Conservation (phyloP, 2,113 vertebrate genomes). For the Prolemur simus region DNA sequence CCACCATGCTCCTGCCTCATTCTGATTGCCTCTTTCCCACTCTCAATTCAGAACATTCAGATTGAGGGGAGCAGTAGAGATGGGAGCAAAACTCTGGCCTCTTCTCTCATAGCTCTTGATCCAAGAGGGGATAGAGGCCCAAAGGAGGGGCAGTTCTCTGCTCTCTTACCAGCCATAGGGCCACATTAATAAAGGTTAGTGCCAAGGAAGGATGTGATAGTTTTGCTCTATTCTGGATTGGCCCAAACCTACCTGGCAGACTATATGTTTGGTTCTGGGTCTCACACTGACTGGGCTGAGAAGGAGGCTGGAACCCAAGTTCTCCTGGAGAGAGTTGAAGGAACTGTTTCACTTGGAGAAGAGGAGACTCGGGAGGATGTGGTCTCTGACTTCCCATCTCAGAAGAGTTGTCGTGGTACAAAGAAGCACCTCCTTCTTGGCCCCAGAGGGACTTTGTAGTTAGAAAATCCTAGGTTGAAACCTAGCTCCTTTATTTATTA, state of each 20-base stretch:
- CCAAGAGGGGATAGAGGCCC: neutral
- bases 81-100: neutral
- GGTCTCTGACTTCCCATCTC: neutral
- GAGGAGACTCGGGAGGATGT: neutral
- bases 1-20: neutral
- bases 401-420: neutral
- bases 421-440: neutral
- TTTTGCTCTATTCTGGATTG: neutral
- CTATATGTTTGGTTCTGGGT: neutral
- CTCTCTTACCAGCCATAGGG: neutral
- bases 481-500: slow-evolving; percentile 11
- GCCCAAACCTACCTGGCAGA: neutral
- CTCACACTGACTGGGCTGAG: neutral
- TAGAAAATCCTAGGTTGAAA: slow-evolving; percentile 6
- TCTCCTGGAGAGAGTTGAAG: slow-evolving; percentile 29
- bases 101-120: slow-evolving; percentile 30
- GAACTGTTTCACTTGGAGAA: neutral
- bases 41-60: neutral
- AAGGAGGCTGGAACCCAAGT: neutral
- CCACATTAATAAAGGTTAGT: neutral
- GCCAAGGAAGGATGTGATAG: neutral
- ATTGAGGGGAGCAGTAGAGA: neutral
- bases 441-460: neutral
- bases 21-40: neutral
- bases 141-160: neutral